phyloP scores from a whole-genome alignment of 2,888 invertebrate species.

The Limnephilus marmoratus region DNA sequence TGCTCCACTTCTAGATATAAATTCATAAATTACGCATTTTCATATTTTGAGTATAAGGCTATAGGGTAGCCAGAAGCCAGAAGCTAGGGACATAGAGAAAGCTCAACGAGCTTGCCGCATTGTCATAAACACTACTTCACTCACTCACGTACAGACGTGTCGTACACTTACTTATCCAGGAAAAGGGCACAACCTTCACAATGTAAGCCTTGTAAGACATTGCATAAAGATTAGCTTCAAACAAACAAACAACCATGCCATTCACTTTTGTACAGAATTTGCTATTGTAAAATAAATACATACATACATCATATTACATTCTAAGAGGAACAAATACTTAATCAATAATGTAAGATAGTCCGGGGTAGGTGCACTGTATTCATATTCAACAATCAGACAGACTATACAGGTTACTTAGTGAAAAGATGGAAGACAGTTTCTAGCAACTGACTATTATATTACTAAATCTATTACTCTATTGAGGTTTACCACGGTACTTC shows the following conservation, averaged over 20 bases:
- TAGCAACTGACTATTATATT: conserved; percentile 38
- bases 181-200: conserved; percentile 62
- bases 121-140: not conserved
- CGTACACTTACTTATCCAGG: conserved; percentile 12
- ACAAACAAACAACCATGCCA: conserved; percentile 48
- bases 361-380: not conserved
- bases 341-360: conserved; percentile 38
- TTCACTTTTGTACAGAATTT: conserved; percentile 57
- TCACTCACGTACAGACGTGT: not conserved
- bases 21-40: conserved; percentile 65
- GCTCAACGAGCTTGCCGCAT: conserved; percentile 52
- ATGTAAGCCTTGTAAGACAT: conserved; percentile 49
- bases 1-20: conserved; percentile 65
- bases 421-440: conserved; percentile 36
- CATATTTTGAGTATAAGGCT: conserved; percentile 62
- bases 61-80: conserved; percentile 56
- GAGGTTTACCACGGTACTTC: not conserved
- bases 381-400: conserved; percentile 48
- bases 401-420: conserved; percentile 55
- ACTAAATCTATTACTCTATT: not conserved
- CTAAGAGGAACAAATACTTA: conserved; percentile 54
- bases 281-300: conserved; percentile 49
- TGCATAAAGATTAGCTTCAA: conserved; percentile 51
- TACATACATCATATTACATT: conserved; percentile 42
- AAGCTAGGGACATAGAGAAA: conserved; percentile 42